A percentile compares a stretch with the other conserved stretches of the same genome.
These are phyloP conservation scores for Galaxea fascicularis DNA, from an alignment of 92 coral and sea anemone genomes.

Conservation along the genomic window DNA sequence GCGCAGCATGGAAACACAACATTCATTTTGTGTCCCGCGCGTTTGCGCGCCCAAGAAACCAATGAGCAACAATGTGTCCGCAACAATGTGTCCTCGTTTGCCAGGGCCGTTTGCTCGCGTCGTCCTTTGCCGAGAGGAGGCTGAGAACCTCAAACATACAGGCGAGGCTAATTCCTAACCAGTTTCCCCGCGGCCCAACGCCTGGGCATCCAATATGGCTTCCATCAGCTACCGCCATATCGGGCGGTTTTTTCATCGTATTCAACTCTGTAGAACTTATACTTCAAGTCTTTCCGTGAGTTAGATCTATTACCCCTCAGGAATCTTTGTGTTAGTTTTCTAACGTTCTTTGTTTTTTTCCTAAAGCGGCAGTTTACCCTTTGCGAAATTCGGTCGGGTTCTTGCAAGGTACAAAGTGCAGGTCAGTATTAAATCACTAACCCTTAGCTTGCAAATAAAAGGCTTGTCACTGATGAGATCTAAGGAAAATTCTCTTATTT, in stretches of 20 bases:
- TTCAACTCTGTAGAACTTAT: constrained; percentile 64
- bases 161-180: constrained; percentile 27
- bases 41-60: too few species aligned
- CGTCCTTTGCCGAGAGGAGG: too few species aligned
- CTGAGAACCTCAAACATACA: neutral
- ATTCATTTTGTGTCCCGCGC: too few species aligned
- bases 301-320: neutral
- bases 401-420: constrained; percentile 37
- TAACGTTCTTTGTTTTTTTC: constrained; percentile 9
- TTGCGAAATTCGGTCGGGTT: constrained; percentile 36
- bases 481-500: neutral
- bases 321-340: neutral
- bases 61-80: too few species aligned
- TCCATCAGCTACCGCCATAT: constrained; percentile 64
- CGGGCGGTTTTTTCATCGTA: constrained; percentile 81
- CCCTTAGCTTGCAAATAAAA: neutral
- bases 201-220: constrained; percentile 67
- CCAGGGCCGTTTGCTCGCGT: too few species aligned
- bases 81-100: too few species aligned
- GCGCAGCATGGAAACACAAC: too few species aligned
- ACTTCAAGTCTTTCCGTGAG: constrained; percentile 62
- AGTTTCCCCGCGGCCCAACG: constrained; percentile 1
- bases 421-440: constrained; percentile 27
- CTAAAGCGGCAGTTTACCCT: constrained; percentile 30
- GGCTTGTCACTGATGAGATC: neutral